phyloP scores from a whole-genome alignment of 2,888 invertebrate genomes.

The Nomada fabriciana region DNA sequence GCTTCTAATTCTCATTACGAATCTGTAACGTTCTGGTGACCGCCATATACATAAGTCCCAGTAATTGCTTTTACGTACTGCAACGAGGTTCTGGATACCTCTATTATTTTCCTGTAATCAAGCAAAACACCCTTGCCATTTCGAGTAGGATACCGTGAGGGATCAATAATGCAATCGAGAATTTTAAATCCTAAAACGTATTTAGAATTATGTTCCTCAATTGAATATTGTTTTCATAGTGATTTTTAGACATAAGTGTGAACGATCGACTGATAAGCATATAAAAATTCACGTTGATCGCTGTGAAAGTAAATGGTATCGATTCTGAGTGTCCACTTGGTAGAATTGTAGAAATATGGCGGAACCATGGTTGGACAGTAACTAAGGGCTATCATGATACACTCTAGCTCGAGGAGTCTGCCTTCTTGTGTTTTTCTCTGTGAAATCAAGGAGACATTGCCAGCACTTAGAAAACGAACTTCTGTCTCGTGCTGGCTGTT shows the following conservation, averaged over 20 bases:
- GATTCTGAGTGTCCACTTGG: slow-evolving; percentile 16
- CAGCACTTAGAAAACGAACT: slow-evolving; percentile 42
- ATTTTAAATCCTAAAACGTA: too few species aligned
- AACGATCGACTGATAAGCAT: background rate
- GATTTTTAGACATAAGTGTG: background rate
- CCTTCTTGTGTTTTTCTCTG: slow-evolving; percentile 30
- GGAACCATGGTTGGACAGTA: slow-evolving; percentile 49
- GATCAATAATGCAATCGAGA: too few species aligned
- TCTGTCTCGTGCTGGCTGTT: slow-evolving; percentile 13
- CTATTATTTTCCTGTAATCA: background rate
- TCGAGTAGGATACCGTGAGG: background rate
- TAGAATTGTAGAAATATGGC: slow-evolving; percentile 40
- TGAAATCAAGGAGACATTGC: slow-evolving; percentile 46
- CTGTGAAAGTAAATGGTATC: slow-evolving; percentile 41
- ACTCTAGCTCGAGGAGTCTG: slow-evolving; percentile 16
- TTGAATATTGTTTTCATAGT: too few species aligned
- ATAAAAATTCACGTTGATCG: too few species aligned
- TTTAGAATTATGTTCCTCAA: background rate
- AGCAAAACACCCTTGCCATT: background rate
- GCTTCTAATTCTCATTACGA: too few species aligned
- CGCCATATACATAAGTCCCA: background rate
- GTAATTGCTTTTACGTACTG: background rate
- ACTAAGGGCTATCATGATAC: slow-evolving; percentile 56
- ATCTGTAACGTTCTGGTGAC: too few species aligned
- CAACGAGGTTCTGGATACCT: background rate